phyloP scores from a whole-genome alignment of 92 coral and sea anemone species.

The Umimayanthus kanabou region DNA sequence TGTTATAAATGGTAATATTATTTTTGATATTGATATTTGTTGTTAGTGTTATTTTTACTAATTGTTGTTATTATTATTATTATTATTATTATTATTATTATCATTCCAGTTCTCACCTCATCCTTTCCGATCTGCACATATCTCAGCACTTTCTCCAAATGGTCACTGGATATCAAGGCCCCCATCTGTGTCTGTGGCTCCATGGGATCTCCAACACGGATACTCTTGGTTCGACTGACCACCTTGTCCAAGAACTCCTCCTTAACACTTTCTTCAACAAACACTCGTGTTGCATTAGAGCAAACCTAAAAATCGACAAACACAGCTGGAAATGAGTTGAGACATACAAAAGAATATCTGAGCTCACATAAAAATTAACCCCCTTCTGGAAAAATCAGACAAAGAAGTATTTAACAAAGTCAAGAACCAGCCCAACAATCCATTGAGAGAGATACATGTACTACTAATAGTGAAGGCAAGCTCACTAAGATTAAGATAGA shows the following conservation, averaged over 20 bases:
- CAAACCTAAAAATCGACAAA: slow-evolving; percentile 65
- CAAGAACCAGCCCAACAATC: too few species aligned
- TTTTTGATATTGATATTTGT: too few species aligned
- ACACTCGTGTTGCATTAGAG: slow-evolving; percentile 95
- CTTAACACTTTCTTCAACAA: slow-evolving; percentile 84
- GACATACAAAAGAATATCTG: too few species aligned
- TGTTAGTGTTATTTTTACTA: too few species aligned
- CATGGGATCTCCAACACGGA: slow-evolving; percentile 94
- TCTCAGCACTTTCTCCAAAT: slow-evolving; percentile 76
- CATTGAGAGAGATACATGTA: too few species aligned
- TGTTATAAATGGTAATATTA: too few species aligned
- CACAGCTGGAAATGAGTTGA: not conserved
- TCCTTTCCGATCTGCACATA: slow-evolving; percentile 81
- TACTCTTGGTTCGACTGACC: slow-evolving; percentile 80
- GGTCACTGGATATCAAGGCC: slow-evolving; percentile 83
- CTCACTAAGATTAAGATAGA: too few species aligned
- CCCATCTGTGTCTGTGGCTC: slow-evolving; percentile 93
- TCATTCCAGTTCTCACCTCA: slow-evolving; percentile 55
- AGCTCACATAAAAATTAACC: not conserved
- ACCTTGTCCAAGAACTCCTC: slow-evolving; percentile 75
- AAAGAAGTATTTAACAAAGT: too few species aligned
- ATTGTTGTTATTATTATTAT: too few species aligned
- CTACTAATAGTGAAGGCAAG: too few species aligned
- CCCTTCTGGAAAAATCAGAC: not conserved
- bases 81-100: not conserved